phyloP scores from a whole-genome alignment of 2,113 vertebrate genomes.

The Reinhardtius hippoglossoides region DNA sequence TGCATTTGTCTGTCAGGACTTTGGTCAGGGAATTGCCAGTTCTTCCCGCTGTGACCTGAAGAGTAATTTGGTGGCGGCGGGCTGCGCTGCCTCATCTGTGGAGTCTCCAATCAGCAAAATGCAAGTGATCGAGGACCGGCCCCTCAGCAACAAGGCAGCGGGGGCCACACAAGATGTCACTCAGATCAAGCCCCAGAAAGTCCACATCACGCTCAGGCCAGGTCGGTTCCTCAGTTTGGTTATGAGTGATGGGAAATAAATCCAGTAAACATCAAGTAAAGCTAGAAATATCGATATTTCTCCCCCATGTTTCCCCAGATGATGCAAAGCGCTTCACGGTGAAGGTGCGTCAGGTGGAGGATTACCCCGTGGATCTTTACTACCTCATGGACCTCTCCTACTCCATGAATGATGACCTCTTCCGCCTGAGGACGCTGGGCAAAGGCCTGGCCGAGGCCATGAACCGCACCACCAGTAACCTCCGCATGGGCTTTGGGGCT shows the following conservation, averaged over 20 bases:
- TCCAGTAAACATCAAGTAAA: not conserved
- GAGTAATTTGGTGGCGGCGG: constrained; percentile 81
- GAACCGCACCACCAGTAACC: constrained; percentile 94
- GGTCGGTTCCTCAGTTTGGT: constrained; percentile 78
- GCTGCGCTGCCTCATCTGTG: constrained; percentile 79
- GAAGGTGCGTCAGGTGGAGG: constrained; percentile 95
- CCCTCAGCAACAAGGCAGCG: constrained; percentile 91
- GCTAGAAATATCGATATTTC: not conserved
- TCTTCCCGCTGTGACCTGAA: constrained; percentile 88
- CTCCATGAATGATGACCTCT: constrained; percentile 96
- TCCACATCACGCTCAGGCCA: constrained; percentile 89
- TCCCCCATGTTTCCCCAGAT: constrained; percentile 77
- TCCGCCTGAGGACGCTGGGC: constrained; percentile 89
- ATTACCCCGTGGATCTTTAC: constrained; percentile 98
- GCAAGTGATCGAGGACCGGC: constrained; percentile 80
- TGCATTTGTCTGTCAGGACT: constrained; percentile 70
- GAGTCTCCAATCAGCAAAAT: constrained; percentile 88
- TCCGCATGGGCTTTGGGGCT: constrained; percentile 95
- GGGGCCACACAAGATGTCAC: constrained; percentile 86
- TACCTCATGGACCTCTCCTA: constrained; percentile 98
- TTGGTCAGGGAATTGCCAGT: constrained; percentile 68
- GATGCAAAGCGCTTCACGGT: constrained; percentile 90
- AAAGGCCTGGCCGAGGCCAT: constrained; percentile 89
- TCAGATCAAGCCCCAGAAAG: constrained; percentile 93
- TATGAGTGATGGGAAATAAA: not conserved